Evolutionary conservation across 2,797 vertebrate species (phyloP).

Genomic region (Falco naumanni): DNA sequence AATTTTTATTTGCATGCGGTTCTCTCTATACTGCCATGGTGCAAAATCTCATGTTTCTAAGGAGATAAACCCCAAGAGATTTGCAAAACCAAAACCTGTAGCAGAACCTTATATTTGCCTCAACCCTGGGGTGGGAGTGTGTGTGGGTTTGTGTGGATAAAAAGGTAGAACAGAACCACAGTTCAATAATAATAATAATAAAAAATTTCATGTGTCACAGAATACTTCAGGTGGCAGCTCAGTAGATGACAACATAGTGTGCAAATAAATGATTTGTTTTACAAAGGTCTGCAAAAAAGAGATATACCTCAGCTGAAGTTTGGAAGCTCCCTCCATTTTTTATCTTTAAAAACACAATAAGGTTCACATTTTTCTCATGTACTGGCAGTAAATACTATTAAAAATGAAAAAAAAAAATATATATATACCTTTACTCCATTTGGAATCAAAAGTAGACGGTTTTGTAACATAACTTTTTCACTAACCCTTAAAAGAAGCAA

Average conservation of each 20-base stretch:
- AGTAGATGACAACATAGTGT: not conserved
- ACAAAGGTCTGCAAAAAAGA: not conserved
- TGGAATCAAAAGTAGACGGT: not conserved
- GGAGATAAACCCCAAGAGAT: not conserved
- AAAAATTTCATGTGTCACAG: not conserved
- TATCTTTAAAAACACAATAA: not conserved
- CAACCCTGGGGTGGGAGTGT: not conserved
- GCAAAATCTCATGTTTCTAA: not conserved
- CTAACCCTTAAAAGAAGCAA: not conserved
- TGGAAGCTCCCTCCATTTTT: not conserved
- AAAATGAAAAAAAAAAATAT: not conserved
- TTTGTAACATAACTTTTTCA: not conserved
- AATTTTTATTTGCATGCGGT: not conserved
- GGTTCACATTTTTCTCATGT: not conserved
- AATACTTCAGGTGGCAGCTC: not conserved
- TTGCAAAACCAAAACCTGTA: not conserved
- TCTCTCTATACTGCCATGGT: not conserved
- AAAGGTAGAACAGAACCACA: not conserved
- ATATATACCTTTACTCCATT: not conserved
- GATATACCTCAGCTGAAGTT: not conserved
- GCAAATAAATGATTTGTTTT: not conserved
- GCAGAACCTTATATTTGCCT: not conserved
- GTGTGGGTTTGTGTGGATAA: too few species aligned
- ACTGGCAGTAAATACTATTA: not conserved
- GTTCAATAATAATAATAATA: not conserved